These are phyloP conservation scores for Heliothis peltigera DNA, from an alignment of 2,888 invertebrate genomes.

Conservation along the genomic window DNA sequence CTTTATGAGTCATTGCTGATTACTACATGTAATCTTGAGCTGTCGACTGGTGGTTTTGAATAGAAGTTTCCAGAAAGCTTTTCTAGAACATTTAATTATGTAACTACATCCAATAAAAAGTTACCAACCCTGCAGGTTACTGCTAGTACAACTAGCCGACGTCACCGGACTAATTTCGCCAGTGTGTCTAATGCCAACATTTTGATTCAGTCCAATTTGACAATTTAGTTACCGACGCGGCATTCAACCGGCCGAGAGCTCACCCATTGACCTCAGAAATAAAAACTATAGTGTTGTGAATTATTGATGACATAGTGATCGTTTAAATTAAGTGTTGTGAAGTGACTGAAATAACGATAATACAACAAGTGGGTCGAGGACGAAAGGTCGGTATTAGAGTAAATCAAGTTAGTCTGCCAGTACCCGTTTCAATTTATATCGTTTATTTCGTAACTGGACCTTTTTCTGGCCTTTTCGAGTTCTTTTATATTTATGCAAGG, in stretches of 20 bases:
- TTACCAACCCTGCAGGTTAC: constrained; percentile 66
- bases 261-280: constrained; percentile 60
- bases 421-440: constrained; percentile 58
- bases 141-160: constrained; percentile 59
- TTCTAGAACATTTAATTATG: constrained; percentile 26
- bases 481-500: constrained; percentile 48
- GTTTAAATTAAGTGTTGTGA: constrained; percentile 57
- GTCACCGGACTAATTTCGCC: constrained; percentile 78
- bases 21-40: background rate
- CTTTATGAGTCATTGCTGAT: background rate
- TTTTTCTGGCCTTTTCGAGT: constrained; percentile 52
- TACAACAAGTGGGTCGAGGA: constrained; percentile 61
- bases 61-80: constrained; percentile 26
- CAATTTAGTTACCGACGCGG: constrained; percentile 82
- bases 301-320: constrained; percentile 49
- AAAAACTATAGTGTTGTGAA: constrained; percentile 36
- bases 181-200: constrained; percentile 78
- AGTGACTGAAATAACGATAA: constrained; percentile 59
- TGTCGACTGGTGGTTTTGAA: no score
- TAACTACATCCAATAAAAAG: constrained; percentile 16
- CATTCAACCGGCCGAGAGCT: constrained; percentile 67
- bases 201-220: constrained; percentile 82
- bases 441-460: constrained; percentile 57
- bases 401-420: constrained; percentile 67
- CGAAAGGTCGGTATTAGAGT: constrained; percentile 65